phyloP scores from a whole-genome alignment of 2,113 vertebrate species.

The Oryzias celebensis region DNA sequence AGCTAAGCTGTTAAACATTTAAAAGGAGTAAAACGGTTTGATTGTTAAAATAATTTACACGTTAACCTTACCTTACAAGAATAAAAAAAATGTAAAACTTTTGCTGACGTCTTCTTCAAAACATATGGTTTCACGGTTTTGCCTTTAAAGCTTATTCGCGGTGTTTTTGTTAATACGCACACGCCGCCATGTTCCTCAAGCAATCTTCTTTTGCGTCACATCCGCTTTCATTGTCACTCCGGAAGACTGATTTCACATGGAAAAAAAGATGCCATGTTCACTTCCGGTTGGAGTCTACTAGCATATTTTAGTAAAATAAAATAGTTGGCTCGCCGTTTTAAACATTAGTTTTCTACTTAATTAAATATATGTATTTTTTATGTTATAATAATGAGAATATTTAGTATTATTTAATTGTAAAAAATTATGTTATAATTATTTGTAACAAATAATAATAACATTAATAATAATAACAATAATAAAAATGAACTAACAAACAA shows the following conservation, averaged over 20 bases:
- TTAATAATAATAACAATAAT: no score
- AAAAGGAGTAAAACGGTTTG: neutral
- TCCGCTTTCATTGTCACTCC: neutral
- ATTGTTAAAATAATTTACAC: no score
- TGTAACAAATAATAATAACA: no score
- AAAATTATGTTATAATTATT: no score
- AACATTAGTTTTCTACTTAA: no score
- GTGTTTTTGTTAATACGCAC: slow-evolving; percentile 31
- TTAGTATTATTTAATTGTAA: no score
- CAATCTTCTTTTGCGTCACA: slow-evolving; percentile 21
- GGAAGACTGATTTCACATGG: slow-evolving; percentile 16
- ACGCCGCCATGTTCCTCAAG: slow-evolving; percentile 47
- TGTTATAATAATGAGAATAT: no score
- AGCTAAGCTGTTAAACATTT: neutral
- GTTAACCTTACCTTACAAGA: slow-evolving; percentile 19
- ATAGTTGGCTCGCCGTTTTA: no score
- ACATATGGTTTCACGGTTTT: accelerated
- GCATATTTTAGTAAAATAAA: no score
- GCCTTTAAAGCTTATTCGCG: neutral
- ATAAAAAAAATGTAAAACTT: neutral
- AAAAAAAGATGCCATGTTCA: neutral
- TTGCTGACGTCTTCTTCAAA: neutral
- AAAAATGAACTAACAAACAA: no score
- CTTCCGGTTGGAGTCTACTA: neutral
- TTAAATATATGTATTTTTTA: no score